phyloP scores from a whole-genome alignment of 2,113 vertebrate genomes.

The Nothoprocta pentlandii region DNA sequence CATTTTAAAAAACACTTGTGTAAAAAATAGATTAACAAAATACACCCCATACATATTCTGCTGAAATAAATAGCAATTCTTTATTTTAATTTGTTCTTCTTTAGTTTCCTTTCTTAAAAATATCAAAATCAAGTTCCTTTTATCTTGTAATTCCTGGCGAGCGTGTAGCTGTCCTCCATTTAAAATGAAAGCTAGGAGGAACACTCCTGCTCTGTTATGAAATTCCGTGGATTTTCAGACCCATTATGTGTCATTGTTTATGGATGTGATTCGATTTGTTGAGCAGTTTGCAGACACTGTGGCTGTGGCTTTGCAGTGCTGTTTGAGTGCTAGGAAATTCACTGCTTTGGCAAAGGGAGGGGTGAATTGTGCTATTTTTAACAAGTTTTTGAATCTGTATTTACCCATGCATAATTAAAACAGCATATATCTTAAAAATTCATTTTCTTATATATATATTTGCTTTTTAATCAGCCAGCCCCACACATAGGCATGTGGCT shows the following conservation, averaged over 20 bases:
- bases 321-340: not conserved
- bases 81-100: not conserved
- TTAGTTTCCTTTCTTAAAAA: not conserved
- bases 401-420: not conserved
- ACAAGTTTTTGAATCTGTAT: accelerated
- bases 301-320: not conserved
- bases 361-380: not conserved
- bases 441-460: not conserved
- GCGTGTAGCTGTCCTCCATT: not conserved
- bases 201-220: not conserved
- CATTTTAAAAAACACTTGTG: not conserved
- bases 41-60: not conserved
- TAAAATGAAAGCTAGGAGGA: not conserved
- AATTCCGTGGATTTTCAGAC: not conserved
- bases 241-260: not conserved
- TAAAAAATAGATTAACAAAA: not conserved
- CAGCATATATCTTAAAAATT: not conserved
- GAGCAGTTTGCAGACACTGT: not conserved
- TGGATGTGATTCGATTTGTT: not conserved
- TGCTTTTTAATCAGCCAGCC: not conserved
- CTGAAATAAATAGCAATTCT: not conserved
- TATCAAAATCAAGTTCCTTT: not conserved
- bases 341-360: not conserved
- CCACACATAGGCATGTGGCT: not conserved
- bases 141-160: not conserved